These are phyloP conservation scores for Unio pictorum DNA, from an alignment of 2,888 invertebrate genomes.

Conservation along the genomic window DNA sequence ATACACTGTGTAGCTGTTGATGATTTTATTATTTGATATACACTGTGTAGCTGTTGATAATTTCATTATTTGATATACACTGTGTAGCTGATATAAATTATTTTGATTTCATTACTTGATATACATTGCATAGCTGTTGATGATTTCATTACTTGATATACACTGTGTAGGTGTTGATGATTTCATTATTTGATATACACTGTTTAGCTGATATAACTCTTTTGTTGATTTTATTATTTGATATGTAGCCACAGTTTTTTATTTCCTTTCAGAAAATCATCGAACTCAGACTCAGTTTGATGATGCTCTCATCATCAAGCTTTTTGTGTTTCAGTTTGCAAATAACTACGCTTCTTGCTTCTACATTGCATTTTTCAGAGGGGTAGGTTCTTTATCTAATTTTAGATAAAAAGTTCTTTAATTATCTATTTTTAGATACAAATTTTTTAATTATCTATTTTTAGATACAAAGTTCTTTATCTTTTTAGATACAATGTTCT, in stretches of 20 bases:
- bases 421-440: background rate
- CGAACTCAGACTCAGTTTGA: conserved; percentile 72
- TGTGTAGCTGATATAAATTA: too few species aligned
- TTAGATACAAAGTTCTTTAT: background rate
- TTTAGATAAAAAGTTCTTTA: background rate
- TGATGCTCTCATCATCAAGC: conserved; percentile 72
- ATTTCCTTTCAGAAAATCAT: conserved; percentile 71
- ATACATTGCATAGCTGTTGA: background rate
- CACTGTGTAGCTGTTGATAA: background rate
- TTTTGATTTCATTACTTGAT: too few species aligned
- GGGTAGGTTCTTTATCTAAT: conserved; percentile 50
- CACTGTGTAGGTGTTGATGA: background rate
- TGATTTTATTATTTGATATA: background rate
- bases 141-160: conserved; percentile 1
- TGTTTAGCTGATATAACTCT: too few species aligned
- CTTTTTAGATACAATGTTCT: background rate
- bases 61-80: too few species aligned
- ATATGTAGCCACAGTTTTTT: conserved; percentile 19
- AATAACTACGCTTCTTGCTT: conserved; percentile 74
- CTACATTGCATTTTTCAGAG: conserved; percentile 74
- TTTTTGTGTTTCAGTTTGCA: conserved; percentile 74
- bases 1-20: background rate
- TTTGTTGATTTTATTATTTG: background rate
- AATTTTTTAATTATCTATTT: background rate
- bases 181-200: too few species aligned